phyloP scores from a whole-genome alignment of 1,140 invertebrate genomes.

The Camponotus pennsylvanicus region DNA sequence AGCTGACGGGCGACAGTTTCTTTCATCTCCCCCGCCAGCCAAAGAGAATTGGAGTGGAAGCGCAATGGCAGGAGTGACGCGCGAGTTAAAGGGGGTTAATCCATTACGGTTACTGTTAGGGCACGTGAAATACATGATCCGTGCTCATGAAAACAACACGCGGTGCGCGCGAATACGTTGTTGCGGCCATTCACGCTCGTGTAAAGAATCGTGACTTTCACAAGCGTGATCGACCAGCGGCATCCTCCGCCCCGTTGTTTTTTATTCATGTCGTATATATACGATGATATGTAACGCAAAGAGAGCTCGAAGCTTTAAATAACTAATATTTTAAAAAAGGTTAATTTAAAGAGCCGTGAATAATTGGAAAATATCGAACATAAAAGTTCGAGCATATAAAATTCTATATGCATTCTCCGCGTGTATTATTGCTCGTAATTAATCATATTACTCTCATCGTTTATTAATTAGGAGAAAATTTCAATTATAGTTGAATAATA shows the following conservation, averaged over 20 bases:
- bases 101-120: slow-evolving; percentile 58
- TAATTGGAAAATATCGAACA: slow-evolving; percentile 1
- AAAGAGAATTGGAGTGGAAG: slow-evolving; percentile 58
- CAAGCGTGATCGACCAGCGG: not conserved
- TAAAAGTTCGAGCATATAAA: slow-evolving; percentile 3
- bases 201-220: slow-evolving; percentile 34
- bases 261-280: not conserved
- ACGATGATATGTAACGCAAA: not conserved
- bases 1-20: slow-evolving; percentile 60
- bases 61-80: not conserved
- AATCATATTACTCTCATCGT: not conserved
- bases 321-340: not conserved
- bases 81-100: slow-evolving; percentile 62
- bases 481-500: slow-evolving; percentile 1
- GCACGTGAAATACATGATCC: slow-evolving; percentile 54
- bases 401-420: not conserved
- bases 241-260: not conserved
- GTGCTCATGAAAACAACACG: not conserved
- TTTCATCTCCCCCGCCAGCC: slow-evolving; percentile 3
- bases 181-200: not conserved
- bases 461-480: not conserved
- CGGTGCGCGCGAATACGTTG: slow-evolving; percentile 1
- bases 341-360: not conserved
- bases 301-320: too few relatives aligned
- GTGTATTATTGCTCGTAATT: not conserved